Base-by-base conservation (phyloP, 2,113 vertebrate species). In the Bos indicus region DNA sequence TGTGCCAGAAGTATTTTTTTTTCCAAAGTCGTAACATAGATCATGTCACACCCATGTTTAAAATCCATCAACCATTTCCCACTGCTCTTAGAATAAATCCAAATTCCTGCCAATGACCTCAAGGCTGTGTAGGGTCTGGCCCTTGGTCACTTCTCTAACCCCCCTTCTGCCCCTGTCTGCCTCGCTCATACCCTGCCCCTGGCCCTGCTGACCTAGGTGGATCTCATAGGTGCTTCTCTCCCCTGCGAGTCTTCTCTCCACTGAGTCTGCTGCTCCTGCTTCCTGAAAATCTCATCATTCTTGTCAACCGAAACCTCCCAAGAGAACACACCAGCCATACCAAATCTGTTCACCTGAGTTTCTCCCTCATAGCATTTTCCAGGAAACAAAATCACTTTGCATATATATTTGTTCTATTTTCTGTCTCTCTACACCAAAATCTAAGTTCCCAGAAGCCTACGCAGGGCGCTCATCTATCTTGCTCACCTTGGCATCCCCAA, bases 301-400 rank as follows among this genome's bases (percentile, higher is more conserved):
- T 26, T 60, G 57, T 57, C 85, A 95, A 95, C 88, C 13, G 52
- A 84, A 87, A 94, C 11, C 46, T 88, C 46, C 64, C 46, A 78
- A 92, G 62, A 95, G 46, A 88, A 54, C 59, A 57, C 2, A 2
- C 15, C 33, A 33, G 17, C 48, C n/a, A 67, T 12, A 43, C 57
- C 52, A 96, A 77, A 77, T 88, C 57, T 85, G 60, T 40, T 96
- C 94, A 95, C 83, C 88, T 88, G n/a, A 67, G 28, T 52, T 67
- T 95, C 91, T 56, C 62, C 71, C 88, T 88, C 33, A 67, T 0
- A 92, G 81, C 33, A 82, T 83, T 94, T 95, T 74, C 84, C 81
- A 88, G n/a, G 92, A 97, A 94, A 94, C 59, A 80, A 86, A 95
- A 86, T 57, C 82, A 36, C 12, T 62, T 11, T 60, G 7, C 48